Evolutionary conservation across 2,113 vertebrate species (phyloP).

Genomic region (Mystacornis crossleyi): DNA sequence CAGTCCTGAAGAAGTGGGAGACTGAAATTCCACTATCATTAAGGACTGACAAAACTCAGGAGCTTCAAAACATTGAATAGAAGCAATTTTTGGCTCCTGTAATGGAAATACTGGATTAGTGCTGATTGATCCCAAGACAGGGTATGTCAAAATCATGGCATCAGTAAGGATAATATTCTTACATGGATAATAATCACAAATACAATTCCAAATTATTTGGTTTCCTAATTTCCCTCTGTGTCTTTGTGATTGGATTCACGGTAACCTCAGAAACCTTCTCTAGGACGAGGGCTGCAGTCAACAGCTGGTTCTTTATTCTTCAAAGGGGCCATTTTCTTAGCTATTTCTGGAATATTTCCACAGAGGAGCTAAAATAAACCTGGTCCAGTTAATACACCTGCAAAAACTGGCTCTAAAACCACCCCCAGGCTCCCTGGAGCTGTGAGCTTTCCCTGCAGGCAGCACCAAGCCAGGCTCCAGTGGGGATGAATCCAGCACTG

Average conservation of each 20-base stretch:
- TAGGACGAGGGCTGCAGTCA: not conserved
- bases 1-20: not conserved
- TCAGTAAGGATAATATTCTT: not conserved
- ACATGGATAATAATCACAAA: not conserved
- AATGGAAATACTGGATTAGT: not conserved
- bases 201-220: not conserved
- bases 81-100: not conserved
- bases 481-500: not conserved
- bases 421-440: not conserved
- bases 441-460: not conserved
- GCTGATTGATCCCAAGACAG: not conserved
- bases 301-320: not conserved
- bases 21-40: not conserved
- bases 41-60: not conserved
- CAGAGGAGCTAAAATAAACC: not conserved
- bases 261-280: not conserved
- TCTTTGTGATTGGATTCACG: not conserved
- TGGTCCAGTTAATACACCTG: not conserved
- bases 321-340: not conserved
- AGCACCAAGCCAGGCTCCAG: not conserved
- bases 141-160: not conserved
- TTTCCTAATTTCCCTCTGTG: not conserved
- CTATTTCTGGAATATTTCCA: not conserved
- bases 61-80: not conserved
- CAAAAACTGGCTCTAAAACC: not conserved